Evolutionary conservation across 2,888 invertebrate genomes (phyloP).

Genomic region (Chouioia cunea): DNA sequence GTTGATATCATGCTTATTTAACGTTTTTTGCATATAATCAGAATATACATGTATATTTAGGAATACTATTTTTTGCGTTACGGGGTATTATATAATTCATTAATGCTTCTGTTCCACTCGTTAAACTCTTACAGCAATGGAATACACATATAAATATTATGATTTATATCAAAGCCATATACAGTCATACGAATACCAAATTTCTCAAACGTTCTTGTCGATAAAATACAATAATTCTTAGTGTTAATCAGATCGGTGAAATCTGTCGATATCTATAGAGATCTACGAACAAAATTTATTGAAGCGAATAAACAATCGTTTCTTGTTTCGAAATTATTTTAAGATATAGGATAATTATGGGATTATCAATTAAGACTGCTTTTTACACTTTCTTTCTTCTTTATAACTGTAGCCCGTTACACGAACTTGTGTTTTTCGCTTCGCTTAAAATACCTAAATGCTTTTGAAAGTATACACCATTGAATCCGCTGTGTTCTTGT

Average conservation of each 20-base stretch:
- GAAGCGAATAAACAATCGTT: neutral
- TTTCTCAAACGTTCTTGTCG: slow-evolving; percentile 5
- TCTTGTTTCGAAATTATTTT: slow-evolving; percentile 6
- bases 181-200: neutral
- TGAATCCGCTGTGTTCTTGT: neutral
- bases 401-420: slow-evolving; percentile 32
- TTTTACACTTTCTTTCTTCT: slow-evolving; percentile 1
- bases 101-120: slow-evolving; percentile 53
- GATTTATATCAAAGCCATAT: slow-evolving; percentile 1
- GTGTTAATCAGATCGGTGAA: neutral
- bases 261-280: neutral
- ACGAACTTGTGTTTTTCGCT: slow-evolving; percentile 35
- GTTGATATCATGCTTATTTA: slow-evolving; percentile 19
- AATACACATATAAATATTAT: slow-evolving; percentile 40
- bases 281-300: neutral
- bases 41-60: neutral
- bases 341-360: neutral
- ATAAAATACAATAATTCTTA: too few species aligned
- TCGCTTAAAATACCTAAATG: slow-evolving; percentile 24
- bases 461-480: slow-evolving; percentile 11
- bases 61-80: slow-evolving; percentile 46
- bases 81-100: slow-evolving; percentile 5
- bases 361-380: neutral
- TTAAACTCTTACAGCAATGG: slow-evolving; percentile 45
- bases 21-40: too few species aligned